phyloP scores from a whole-genome alignment of 2,888 invertebrate species.

The Drosophila mettleri region DNA sequence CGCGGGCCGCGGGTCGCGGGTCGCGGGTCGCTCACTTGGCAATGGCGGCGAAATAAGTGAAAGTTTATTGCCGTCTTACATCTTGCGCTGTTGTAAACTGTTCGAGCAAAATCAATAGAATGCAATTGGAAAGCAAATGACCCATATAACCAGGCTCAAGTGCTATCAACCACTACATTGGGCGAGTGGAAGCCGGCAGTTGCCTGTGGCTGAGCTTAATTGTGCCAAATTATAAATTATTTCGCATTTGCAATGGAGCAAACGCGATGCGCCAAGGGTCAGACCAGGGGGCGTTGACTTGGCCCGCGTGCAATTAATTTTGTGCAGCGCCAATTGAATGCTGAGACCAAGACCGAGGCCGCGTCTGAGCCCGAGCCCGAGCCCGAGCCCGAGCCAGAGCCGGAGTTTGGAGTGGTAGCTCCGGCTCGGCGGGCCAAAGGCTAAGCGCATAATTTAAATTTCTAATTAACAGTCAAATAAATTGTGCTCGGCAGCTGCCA shows the following conservation, averaged over 20 bases:
- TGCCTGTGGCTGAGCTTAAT: conserved; percentile 65
- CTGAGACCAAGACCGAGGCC: conserved; percentile 24
- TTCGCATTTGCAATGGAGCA: conserved; percentile 64
- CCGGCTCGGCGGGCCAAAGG: conserved; percentile 48
- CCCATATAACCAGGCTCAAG: conserved; percentile 56
- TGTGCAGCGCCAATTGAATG: conserved; percentile 69
- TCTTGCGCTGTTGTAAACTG: conserved; percentile 9
- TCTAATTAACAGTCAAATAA: conserved; percentile 79
- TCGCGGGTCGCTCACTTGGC: conserved; percentile 28
- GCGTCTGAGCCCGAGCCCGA: not conserved
- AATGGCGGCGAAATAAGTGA: conserved; percentile 68
- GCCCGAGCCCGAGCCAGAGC: conserved; percentile 7
- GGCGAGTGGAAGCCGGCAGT: conserved; percentile 24
- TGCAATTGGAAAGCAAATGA: conserved; percentile 69
- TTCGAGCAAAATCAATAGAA: conserved; percentile 66
- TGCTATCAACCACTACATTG: conserved; percentile 6
- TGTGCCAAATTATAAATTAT: conserved; percentile 80
- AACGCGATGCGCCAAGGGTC: conserved; percentile 58
- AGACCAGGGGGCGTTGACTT: conserved; percentile 10
- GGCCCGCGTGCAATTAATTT: conserved; percentile 70
- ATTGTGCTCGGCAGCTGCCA: conserved; percentile 63
- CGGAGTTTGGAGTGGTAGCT: too few species aligned
- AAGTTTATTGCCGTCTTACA: conserved; percentile 63
- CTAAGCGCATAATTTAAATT: conserved; percentile 77
- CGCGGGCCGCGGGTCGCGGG: too few species aligned